Evolutionary conservation across 2,888 invertebrate species (phyloP), one percentile per base, ranked within the genome.

Genomic region (Drosophila monieri): DNA sequence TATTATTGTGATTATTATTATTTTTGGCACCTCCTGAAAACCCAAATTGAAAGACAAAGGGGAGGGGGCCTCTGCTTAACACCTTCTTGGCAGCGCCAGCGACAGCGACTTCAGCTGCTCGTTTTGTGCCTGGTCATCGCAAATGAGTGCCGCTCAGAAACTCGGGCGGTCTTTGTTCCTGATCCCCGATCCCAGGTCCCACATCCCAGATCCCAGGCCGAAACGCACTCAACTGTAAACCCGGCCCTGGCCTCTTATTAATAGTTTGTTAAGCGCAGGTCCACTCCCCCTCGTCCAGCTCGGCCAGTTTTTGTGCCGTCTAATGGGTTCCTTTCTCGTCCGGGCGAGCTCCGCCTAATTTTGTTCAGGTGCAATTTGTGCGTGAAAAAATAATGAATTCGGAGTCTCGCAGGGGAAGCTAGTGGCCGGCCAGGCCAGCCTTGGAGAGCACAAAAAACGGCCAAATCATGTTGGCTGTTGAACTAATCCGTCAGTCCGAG

Each of bases 301-400:
- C 53, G 77, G 69, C 59, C 74, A 69, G 71, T 77, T 54, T 70
- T 56, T 78, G 80, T 80, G 78, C 78, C 84, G 75, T 83, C 83
- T 84, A 84, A 84, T 84, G 77, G 64, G 64, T 37, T 62, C 58
- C 41, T 35, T 59, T 64, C 18, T 30, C 32, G 74, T 65, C 64
- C 56, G 70, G 35, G 44, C 10, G 48, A 30, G 74, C 48, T 64
- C 61, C 61, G 54, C 88, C 88, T 88, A 89, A 89, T 89, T 89
- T 88, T 81, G 81, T 87, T 90, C 90, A 90, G 90, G 90, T 90
- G 90, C 90, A 90, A 90, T 90, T 90, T 90, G 90, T 87, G 88
- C 85, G 87, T 89, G 85, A 88, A 89, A 77, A 52, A 44, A 46
- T 23, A 48, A 18, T 58, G 41, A 54, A 69, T 43, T 51, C 37